These are phyloP conservation scores for Triplophysa siluroides DNA, from an alignment of 2,113 vertebrate species.

Conservation along the genomic window DNA sequence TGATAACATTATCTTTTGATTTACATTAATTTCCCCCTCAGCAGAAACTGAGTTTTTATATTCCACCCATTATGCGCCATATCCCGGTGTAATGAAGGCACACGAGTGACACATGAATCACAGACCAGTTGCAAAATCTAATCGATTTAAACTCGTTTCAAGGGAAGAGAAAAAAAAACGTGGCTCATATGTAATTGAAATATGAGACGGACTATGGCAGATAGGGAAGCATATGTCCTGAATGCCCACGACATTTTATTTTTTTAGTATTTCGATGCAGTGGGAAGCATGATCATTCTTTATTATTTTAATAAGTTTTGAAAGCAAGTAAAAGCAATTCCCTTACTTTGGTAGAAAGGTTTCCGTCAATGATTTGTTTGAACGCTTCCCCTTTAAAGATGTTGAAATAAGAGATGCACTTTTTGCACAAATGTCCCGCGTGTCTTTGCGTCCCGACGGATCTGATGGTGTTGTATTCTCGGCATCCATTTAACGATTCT, in stretches of 20 bases:
- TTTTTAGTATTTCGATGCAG: neutral
- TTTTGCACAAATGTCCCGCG: slow-evolving; percentile 87
- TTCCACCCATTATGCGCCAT: slow-evolving; percentile 43
- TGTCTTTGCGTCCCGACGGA: slow-evolving; percentile 71
- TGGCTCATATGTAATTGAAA: slow-evolving; percentile 46
- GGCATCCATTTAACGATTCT: slow-evolving; percentile 79
- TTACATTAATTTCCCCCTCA: slow-evolving; percentile 27
- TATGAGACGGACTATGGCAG: slow-evolving; percentile 42
- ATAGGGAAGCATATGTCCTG: neutral
- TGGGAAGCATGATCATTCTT: neutral
- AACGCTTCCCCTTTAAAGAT: slow-evolving; percentile 91
- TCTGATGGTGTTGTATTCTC: slow-evolving; percentile 75
- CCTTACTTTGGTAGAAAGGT: slow-evolving; percentile 45
- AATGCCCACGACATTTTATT: neutral
- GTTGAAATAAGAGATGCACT: slow-evolving; percentile 87
- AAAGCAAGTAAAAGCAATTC: neutral
- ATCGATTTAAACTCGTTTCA: slow-evolving; percentile 59
- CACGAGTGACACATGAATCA: slow-evolving; percentile 45
- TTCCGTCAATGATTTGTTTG: slow-evolving; percentile 80
- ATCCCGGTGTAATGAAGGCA: slow-evolving; percentile 44
- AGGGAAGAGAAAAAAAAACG: slow-evolving; percentile 23
- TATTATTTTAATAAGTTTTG: neutral
- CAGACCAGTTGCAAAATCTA: slow-evolving; percentile 41
- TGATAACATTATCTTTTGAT: slow-evolving; percentile 47
- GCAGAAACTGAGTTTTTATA: slow-evolving; percentile 38